Base-by-base conservation (phyloP, 2,888 invertebrate genomes). In the Phlogophora meticulosa region DNA sequence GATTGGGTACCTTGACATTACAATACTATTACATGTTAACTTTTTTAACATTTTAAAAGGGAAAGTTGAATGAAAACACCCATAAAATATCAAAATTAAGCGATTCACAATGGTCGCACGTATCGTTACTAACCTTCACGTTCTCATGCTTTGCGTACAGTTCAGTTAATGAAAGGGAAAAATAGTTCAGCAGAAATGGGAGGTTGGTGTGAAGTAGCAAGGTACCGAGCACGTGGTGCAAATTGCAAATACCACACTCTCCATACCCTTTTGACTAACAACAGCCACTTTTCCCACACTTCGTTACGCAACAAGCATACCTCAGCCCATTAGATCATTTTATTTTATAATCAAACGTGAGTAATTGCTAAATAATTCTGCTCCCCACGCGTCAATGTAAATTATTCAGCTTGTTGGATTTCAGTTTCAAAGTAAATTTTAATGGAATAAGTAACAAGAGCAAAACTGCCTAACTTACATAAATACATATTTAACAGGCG, bases 211-310 rank as follows among this genome's bases (percentile, higher is more conserved):
- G 83, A 87, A 82, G 84, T 79, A 82, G 82, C 77, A 78, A 64
- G 51, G 84, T 80, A 83, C 74, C 59, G 62, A 53, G 75, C 80
- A 78, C 80, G 78, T 77, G 86, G 90, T 91, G 92, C 87, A 89
- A 92, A 93, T 88, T 85, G 88, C 91, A 91, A 91, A 91, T 84
- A 87, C 77, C 78, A 68, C 57, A 64, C 72, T 68, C 70, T 63
- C 55, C 42, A 67, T 70, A 65, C 53, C 52, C 52, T 76, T 69
- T 64, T 42, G 32, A 59, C 55, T 63, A 62, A 76, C 61, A 62
- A 52, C 42, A 59, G 49, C 49, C 9, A 45, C 22, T 69, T 75
- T 80, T 82, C 82, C 72, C 82, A 82, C 83, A 67, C 69, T 67
- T 43, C 22, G 52, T 78, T 80, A 78, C 63, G 66, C 72, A 81